A percentile compares a stretch with the other conserved stretches of the same genome.
Evolutionary conservation across 2,113 vertebrate genomes (phyloP).

Genomic region (Pachyramphus minor): DNA sequence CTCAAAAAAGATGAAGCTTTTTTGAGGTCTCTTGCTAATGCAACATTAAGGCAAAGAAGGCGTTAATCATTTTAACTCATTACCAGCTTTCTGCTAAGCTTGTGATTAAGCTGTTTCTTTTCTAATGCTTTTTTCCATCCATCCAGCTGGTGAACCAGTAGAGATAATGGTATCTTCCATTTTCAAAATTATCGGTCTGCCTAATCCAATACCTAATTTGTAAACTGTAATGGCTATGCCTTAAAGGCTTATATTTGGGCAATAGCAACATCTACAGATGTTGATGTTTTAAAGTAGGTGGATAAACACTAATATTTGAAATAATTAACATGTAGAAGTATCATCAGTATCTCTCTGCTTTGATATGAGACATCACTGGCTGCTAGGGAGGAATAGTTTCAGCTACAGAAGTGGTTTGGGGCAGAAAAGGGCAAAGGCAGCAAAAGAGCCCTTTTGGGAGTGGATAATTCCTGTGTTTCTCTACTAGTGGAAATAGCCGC

Average conservation of each 20-base stretch:
- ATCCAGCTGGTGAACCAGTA: background rate
- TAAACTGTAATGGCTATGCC: background rate
- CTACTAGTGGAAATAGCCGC: background rate
- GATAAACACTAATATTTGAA: background rate
- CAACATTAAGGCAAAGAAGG: background rate
- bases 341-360: background rate
- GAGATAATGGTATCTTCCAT: background rate
- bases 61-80: constrained; percentile 22
- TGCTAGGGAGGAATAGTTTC: background rate
- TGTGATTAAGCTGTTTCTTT: constrained; percentile 17
- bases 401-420: background rate
- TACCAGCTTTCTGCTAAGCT: constrained; percentile 5
- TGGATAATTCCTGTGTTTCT: background rate
- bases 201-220: background rate
- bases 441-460: background rate
- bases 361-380: background rate
- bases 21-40: background rate
- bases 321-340: background rate
- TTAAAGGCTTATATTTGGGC: background rate
- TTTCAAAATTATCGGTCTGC: background rate
- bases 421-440: background rate
- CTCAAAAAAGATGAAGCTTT: background rate
- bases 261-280: background rate
- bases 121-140: background rate
- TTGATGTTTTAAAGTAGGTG: background rate